Percentiles rank a stretch among this genome's conserved stretches.
These are phyloP conservation scores for Mesochorus sp. DNA, from an alignment of 2,888 invertebrate genomes.

Conservation along the genomic window DNA sequence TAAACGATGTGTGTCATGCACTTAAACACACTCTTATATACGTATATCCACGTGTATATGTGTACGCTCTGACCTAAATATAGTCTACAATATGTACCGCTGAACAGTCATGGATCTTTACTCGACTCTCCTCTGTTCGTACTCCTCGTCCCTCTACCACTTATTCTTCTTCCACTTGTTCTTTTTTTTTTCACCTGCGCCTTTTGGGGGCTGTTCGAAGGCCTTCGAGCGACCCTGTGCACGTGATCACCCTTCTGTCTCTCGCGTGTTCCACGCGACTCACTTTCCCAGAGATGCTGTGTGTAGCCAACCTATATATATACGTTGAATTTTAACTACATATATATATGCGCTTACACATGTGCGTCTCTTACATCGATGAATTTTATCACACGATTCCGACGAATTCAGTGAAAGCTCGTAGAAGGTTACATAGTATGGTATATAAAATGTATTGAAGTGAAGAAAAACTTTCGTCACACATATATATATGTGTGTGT, in stretches of 20 bases:
- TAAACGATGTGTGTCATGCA: too few relatives aligned
- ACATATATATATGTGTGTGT: slow-evolving; percentile 11
- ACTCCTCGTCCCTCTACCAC: slow-evolving; percentile 20
- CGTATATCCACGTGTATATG: background rate
- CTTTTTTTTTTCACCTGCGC: slow-evolving; percentile 10
- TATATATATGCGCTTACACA: background rate
- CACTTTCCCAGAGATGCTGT: background rate
- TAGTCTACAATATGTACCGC: background rate
- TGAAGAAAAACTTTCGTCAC: background rate
- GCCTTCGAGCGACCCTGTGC: slow-evolving; percentile 11
- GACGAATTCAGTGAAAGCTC: slow-evolving; percentile 17
- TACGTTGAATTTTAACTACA: background rate
- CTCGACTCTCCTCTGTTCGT: too few relatives aligned
- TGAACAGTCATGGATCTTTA: slow-evolving; percentile 45
- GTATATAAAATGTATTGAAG: slow-evolving; percentile 49
- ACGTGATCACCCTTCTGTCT: slow-evolving; percentile 8
- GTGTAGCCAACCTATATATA: background rate
- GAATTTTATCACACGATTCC: background rate
- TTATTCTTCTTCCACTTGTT: slow-evolving; percentile 16
- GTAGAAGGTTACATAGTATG: slow-evolving; percentile 14
- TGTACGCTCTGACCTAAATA: background rate
- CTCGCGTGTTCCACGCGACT: background rate
- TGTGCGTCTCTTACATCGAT: slow-evolving; percentile 4
- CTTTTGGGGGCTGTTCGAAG: slow-evolving; percentile 31
- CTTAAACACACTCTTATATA: background rate